Evolutionary conservation across 2,113 vertebrate species (phyloP).

Genomic region (Zapornia atra): DNA sequence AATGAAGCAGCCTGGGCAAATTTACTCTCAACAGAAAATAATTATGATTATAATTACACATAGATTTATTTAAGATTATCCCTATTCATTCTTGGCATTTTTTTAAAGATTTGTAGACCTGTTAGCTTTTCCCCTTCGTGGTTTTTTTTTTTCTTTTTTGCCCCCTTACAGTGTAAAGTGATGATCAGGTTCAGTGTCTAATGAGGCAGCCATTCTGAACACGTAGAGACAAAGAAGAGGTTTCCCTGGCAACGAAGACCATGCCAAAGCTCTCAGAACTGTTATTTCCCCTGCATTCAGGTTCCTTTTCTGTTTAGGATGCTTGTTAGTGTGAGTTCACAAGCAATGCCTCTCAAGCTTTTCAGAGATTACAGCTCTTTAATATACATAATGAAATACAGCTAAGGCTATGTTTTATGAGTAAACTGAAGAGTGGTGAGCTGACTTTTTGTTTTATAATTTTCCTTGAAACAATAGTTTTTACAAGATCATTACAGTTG

Average conservation of each 20-base stretch:
- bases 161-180: background rate
- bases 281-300: conserved; percentile 60
- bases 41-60: background rate
- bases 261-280: conserved; percentile 75
- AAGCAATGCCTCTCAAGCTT: conserved; percentile 61
- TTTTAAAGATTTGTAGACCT: conserved; percentile 65
- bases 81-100: conserved; percentile 11
- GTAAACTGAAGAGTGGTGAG: background rate
- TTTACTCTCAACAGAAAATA: background rate
- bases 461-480: background rate
- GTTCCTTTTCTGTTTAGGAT: conserved; percentile 70
- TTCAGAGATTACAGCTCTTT: conserved; percentile 46
- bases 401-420: background rate
- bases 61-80: conserved; percentile 1
- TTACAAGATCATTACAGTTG: background rate
- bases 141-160: conserved; percentile 27
- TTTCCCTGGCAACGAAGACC: conserved; percentile 80
- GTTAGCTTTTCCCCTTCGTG: conserved; percentile 31
- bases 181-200: conserved; percentile 72
- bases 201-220: conserved; percentile 79
- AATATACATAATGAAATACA: conserved; percentile 5
- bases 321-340: conserved; percentile 65
- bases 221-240: conserved; percentile 82
- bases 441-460: background rate
- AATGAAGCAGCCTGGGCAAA: conserved; percentile 24